Base-by-base conservation (phyloP, 2,113 vertebrate species). In the Coptodon rendalli region DNA sequence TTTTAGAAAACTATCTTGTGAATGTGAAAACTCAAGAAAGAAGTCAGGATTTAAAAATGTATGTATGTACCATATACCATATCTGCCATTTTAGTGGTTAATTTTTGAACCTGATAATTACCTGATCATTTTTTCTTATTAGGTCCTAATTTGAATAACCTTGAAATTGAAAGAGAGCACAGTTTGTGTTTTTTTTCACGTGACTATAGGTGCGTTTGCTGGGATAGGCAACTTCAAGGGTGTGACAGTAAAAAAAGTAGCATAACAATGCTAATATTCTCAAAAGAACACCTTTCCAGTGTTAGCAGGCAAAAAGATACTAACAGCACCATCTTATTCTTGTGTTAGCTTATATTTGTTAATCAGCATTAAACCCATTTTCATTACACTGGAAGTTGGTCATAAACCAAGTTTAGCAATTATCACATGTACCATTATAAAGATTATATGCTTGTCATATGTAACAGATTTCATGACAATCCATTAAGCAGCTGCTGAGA, bases 161-260 rank as follows among this genome's bases (percentile, higher is more conserved):
- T 68, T 68, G 2, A 40, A 1, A 40, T 9, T 68, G 19, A 68
- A 40, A 40, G 34, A 5, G 57, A 22, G 6, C 1, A 13, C 4
- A 63, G 59, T 11, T n/a, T n/a, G n/a, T 6, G 2, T 61, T 4
- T 2, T 2, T 61, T 27, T 9, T 8, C 6, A 2, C 22, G 34
- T 1, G 11, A 68, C 34, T 22, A 38, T 14, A 22, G 34, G 63
- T 68, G 34, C 2, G 1, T 24, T 68, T 22, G 63, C 11, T 2
- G 19, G 34, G 40, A 61, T 61, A n/a, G 31, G 6, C 17, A 0
- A 66, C 59, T 36, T 66, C 9, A 12, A 1, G 36, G 9, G 1
- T 48, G 40, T 27, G 40, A 76, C 8, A 45, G 2, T 27, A 4
- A 48, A 73, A 73, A 73, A 27, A 76, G 3, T 7, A 71, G 13